These are phyloP conservation scores for Bunonema sp. DNA, from an alignment of 2,888 invertebrate genomes.

Conservation along the genomic window DNA sequence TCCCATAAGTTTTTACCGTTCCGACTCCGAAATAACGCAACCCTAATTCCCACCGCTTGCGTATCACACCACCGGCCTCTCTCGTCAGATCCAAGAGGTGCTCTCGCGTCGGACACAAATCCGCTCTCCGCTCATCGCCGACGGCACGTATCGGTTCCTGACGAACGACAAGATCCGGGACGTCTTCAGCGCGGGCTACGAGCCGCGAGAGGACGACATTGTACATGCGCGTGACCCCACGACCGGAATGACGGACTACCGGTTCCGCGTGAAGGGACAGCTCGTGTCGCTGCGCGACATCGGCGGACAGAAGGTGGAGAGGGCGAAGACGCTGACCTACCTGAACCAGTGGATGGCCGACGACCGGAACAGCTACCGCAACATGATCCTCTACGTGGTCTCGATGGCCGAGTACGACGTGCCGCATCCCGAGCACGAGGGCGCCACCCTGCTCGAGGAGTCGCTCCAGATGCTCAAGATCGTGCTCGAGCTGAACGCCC, in stretches of 20 bases:
- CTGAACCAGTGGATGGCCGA: constrained; percentile 17
- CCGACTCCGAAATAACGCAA: too few relatives aligned
- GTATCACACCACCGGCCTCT: too few relatives aligned
- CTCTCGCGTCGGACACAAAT: constrained; percentile 3
- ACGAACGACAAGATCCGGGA: constrained; percentile 8
- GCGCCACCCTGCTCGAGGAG: constrained; percentile 28
- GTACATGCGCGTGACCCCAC: constrained; percentile 31
- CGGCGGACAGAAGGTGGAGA: constrained; percentile 32
- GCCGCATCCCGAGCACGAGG: constrained; percentile 19
- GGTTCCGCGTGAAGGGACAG: constrained; percentile 22
- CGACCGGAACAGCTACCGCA: constrained; percentile 12
- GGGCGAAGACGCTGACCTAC: constrained; percentile 21
- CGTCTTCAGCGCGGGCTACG: constrained; percentile 14
- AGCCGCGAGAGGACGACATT: constrained; percentile 21
- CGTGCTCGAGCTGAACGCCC: constrained; percentile 15
- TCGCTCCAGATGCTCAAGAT: constrained; percentile 17
- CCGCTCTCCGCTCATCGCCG: constrained; percentile 8
- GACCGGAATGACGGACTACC: constrained; percentile 27
- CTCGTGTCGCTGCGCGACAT: constrained; percentile 31
- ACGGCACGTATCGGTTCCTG: constrained; percentile 19
- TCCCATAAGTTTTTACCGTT: too few relatives aligned
- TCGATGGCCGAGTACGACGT: constrained; percentile 33
- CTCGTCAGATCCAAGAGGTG: constrained; percentile 1
- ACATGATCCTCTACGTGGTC: constrained; percentile 32
- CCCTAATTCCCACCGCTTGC: too few relatives aligned